Conservation (phyloP, 2,113 vertebrate species). For the Alectura lathami region DNA sequence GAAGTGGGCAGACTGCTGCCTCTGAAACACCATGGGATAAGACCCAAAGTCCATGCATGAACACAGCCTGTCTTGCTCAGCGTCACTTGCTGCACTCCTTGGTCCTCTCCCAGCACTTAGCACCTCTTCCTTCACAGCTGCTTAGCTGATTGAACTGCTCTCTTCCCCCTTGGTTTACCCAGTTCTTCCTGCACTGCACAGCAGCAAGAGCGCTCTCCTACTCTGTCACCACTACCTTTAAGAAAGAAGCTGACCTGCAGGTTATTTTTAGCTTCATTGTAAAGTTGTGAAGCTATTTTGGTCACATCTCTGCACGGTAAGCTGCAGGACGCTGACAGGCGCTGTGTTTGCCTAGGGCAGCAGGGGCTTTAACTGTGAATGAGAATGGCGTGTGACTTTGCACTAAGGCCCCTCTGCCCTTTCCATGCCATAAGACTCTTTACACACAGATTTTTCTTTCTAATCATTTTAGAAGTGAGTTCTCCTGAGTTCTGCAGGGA, state of each 20-base stretch:
- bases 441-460: background rate
- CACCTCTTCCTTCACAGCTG: background rate
- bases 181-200: background rate
- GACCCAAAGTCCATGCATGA: background rate
- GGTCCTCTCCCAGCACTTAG: background rate
- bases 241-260: conserved; percentile 58
- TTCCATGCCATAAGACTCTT: background rate
- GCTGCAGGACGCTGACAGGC: conserved; percentile 42
- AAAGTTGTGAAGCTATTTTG: conserved; percentile 61
- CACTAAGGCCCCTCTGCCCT: background rate
- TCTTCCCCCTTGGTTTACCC: background rate
- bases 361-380: background rate
- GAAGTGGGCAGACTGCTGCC: background rate
- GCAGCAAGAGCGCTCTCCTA: background rate
- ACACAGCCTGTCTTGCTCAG: too few species aligned
- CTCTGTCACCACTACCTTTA: conserved; percentile 17
- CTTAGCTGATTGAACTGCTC: background rate
- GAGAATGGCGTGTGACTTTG: background rate
- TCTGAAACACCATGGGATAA: background rate
- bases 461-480: background rate
- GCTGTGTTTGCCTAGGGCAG: conserved; percentile 21
- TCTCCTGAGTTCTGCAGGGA: background rate
- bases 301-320: conserved; percentile 11
- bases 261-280: conserved; percentile 53
- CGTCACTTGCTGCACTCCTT: background rate